These are phyloP conservation scores for Panulirus ornatus DNA, from an alignment of 1,140 invertebrate genomes.

Conservation along the genomic window DNA sequence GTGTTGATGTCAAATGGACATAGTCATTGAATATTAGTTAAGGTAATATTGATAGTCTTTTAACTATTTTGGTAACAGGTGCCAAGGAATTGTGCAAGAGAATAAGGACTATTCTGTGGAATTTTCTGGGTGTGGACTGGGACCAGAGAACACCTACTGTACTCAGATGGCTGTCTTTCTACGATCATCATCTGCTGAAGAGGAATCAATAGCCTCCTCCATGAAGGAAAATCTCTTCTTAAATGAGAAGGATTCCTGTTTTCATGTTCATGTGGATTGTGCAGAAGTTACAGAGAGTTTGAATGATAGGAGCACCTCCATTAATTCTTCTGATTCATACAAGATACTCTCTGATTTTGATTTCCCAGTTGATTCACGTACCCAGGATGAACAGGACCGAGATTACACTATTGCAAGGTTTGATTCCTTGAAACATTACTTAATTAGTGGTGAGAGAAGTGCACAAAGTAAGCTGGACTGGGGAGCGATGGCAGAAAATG, in stretches of 20 bases:
- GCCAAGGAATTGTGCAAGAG: conserved; percentile 30
- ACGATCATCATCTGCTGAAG: background rate
- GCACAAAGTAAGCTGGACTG: background rate
- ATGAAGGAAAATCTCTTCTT: background rate
- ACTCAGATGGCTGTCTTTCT: conserved; percentile 41
- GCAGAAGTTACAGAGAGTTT: background rate
- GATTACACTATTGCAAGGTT: conserved; percentile 25
- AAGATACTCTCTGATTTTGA: conserved; percentile 21
- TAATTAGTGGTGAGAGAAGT: background rate
- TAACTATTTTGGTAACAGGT: conserved; percentile 25
- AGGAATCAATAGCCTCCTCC: background rate
- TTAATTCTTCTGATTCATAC: background rate
- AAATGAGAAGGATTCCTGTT: background rate
- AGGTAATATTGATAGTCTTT: too few relatives aligned
- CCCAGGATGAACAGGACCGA: conserved; percentile 35
- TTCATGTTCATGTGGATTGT: background rate
- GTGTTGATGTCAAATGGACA: too few relatives aligned
- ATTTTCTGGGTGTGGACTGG: conserved; percentile 47
- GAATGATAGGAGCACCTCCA: background rate
- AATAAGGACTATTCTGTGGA: conserved; percentile 25
- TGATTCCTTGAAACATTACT: conserved; percentile 4
- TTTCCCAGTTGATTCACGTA: conserved; percentile 32
- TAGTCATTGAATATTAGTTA: too few relatives aligned
- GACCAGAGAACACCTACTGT: conserved; percentile 36
- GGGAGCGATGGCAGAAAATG: background rate